These are phyloP conservation scores for Hemibagrus guttatus DNA, from an alignment of 2,797 vertebrate genomes.

Conservation along the genomic window DNA sequence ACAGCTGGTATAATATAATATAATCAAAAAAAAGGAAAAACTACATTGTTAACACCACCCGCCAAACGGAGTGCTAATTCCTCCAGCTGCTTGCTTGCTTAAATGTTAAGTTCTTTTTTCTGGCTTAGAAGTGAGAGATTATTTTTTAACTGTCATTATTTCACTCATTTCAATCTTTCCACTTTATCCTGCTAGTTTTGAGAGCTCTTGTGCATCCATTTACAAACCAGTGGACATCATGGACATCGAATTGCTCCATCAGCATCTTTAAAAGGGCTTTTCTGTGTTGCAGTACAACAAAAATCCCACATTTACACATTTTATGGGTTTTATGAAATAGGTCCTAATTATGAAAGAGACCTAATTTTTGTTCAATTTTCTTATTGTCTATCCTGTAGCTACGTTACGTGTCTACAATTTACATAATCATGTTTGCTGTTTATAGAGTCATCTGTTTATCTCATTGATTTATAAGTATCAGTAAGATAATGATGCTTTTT, in stretches of 20 bases:
- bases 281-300: background rate
- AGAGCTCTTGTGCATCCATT: background rate
- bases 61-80: background rate
- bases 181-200: background rate
- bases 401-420: background rate
- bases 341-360: too few species aligned
- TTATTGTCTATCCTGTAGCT: background rate
- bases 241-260: background rate
- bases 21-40: background rate
- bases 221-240: background rate
- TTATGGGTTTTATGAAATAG: too few species aligned
- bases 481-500: too few species aligned
- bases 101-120: background rate
- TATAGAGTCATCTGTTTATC: background rate
- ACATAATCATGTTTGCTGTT: background rate
- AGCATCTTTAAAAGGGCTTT: background rate
- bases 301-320: background rate
- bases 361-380: background rate
- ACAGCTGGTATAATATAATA: slow-evolving; percentile 1
- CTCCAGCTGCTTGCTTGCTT: background rate
- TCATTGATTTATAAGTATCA: background rate
- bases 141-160: background rate
- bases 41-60: background rate
- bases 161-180: background rate
- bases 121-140: background rate